phyloP scores from a whole-genome alignment of 2,113 vertebrate genomes.

The Cathartes aura region DNA sequence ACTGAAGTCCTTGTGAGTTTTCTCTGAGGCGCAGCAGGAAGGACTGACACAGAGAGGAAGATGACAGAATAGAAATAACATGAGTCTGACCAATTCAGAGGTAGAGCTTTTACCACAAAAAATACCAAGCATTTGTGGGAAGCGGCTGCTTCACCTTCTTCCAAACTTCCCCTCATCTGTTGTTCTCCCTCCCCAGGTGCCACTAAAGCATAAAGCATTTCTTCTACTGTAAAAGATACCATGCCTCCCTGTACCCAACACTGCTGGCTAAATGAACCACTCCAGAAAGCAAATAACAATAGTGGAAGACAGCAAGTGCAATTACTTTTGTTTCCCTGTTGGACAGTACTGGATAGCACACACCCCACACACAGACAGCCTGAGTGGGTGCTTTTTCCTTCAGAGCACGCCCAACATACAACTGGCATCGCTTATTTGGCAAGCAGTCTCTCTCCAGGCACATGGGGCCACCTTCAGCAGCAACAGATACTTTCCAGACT shows the following conservation, averaged over 20 bases:
- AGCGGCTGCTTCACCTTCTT: not conserved
- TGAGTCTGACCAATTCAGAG: not conserved
- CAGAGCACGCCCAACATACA: not conserved
- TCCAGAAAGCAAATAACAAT: not conserved
- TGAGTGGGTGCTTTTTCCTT: constrained; percentile 30
- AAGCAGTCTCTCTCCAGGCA: not conserved
- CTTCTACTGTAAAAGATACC: not conserved
- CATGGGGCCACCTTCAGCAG: constrained; percentile 12
- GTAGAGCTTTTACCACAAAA: not conserved
- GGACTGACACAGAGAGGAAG: not conserved
- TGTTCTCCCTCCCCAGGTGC: not conserved
- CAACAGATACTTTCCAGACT: constrained; percentile 23
- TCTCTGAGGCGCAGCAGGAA: not conserved
- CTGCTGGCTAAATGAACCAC: not conserved
- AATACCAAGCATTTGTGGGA: not conserved
- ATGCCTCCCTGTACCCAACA: not conserved
- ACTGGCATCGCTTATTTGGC: not conserved
- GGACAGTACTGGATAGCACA: not conserved
- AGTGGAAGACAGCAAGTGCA: not conserved
- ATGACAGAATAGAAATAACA: not conserved
- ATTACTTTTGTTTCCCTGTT: not conserved
- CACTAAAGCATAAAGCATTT: not conserved
- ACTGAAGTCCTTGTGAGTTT: not conserved
- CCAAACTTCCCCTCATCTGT: not conserved
- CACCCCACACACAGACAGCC: not conserved